phyloP scores from a whole-genome alignment of 2,113 vertebrate genomes.

The Esox niger region DNA sequence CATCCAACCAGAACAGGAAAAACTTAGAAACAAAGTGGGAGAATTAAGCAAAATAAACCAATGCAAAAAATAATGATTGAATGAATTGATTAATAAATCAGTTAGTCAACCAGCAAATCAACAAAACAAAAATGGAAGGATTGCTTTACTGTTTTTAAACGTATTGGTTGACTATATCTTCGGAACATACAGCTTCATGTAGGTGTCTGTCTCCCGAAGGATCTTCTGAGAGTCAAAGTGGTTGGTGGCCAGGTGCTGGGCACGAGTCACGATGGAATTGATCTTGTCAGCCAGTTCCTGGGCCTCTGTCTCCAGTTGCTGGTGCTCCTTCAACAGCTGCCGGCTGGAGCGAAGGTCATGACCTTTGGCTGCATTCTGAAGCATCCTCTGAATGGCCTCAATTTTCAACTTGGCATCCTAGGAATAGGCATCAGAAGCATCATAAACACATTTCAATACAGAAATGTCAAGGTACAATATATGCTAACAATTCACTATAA shows the following conservation, averaged over 20 bases:
- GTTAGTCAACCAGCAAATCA: neutral
- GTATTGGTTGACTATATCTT: no score
- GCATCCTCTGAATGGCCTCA: constrained; percentile 79
- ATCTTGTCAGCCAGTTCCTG: constrained; percentile 81
- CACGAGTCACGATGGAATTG: constrained; percentile 76
- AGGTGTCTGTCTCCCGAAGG: constrained; percentile 78
- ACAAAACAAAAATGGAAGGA: no score
- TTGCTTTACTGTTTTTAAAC: neutral
- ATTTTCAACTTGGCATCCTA: constrained; percentile 84
- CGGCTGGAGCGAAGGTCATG: constrained; percentile 79
- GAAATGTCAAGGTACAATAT: no score
- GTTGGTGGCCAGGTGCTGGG: constrained; percentile 72
- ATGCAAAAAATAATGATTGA: no score
- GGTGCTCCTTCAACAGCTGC: constrained; percentile 78
- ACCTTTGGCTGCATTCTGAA: constrained; percentile 73
- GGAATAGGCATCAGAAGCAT: neutral
- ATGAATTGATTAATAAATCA: neutral
- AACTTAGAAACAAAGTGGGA: neutral
- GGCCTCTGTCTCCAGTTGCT: constrained; percentile 78
- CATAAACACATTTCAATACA: neutral
- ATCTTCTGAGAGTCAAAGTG: constrained; percentile 82
- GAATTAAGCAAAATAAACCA: neutral
- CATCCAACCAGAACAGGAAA: neutral
- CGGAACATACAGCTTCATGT: constrained; percentile 72
- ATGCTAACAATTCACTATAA: no score